These are phyloP conservation scores for Musca domestica DNA, from an alignment of 1,140 invertebrate genomes.

Conservation along the genomic window DNA sequence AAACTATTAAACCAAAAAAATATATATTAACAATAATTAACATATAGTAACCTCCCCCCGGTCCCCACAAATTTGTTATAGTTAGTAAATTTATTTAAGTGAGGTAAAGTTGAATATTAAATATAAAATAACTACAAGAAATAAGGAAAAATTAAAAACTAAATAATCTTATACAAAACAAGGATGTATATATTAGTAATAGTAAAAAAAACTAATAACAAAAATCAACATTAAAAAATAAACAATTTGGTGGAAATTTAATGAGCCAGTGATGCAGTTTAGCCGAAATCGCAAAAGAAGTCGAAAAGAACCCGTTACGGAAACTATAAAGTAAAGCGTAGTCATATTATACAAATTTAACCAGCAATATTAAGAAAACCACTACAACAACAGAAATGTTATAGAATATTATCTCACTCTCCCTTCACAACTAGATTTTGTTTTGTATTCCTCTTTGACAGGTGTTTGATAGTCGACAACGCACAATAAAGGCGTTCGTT, in stretches of 20 bases:
- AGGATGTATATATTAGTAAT: conserved; percentile 11
- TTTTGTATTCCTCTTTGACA: too few species aligned
- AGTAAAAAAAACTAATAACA: conserved; percentile 1
- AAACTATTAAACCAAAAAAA: background rate
- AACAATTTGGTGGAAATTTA: background rate
- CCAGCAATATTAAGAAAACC: too few species aligned
- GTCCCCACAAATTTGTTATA: conserved; percentile 10
- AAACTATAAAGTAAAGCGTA: background rate
- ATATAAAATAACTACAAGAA: conserved; percentile 9
- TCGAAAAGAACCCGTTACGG: too few species aligned
- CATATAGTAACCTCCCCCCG: conserved; percentile 4
- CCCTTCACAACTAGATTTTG: too few species aligned
- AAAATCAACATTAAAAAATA: background rate
- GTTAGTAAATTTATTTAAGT: conserved; percentile 21
- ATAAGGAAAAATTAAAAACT: background rate
- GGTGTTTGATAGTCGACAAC: too few species aligned
- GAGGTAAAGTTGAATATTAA: conserved; percentile 4
- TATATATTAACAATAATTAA: conserved; percentile 6
- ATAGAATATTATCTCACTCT: too few species aligned
- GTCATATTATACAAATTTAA: too few species aligned
- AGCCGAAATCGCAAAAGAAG: too few species aligned
- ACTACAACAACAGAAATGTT: too few species aligned
- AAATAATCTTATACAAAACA: background rate
- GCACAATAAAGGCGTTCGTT: too few species aligned
- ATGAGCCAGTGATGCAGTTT: background rate